Conservation (phyloP, 2,797 vertebrate species). For the Microchirus variegatus region DNA sequence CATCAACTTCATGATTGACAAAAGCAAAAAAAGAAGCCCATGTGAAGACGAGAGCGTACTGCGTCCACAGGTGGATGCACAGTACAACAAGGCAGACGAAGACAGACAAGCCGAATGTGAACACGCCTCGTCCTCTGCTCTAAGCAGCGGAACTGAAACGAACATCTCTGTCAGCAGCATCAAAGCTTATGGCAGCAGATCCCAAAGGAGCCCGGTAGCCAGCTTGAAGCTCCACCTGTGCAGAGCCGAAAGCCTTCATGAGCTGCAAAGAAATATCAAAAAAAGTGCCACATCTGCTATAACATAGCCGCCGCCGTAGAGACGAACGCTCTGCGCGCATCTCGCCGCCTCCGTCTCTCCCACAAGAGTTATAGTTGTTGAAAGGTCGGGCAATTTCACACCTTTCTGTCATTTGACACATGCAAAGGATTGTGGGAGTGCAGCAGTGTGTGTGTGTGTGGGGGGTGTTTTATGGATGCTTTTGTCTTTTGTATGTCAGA, state of each 20-base stretch:
- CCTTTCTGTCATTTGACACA: constrained; percentile 43
- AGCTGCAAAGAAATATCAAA: constrained; percentile 42
- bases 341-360: not conserved
- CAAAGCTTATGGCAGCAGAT: constrained; percentile 50
- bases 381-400: constrained; percentile 52
- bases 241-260: constrained; percentile 55
- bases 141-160: constrained; percentile 20
- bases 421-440: constrained; percentile 48
- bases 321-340: not conserved
- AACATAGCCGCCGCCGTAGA: constrained; percentile 34
- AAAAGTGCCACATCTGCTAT: constrained; percentile 55
- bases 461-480: not conserved
- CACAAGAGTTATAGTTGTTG: constrained; percentile 34
- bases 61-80: constrained; percentile 27
- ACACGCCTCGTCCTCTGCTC: constrained; percentile 7
- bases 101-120: constrained; percentile 25
- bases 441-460: not conserved
- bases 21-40: not conserved
- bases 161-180: constrained; percentile 15
- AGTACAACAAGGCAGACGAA: not conserved
- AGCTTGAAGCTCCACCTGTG: constrained; percentile 62
- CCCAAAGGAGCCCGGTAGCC: constrained; percentile 49
- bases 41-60: not conserved
- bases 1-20: too few relatives aligned
- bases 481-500: constrained; percentile 50